Base-by-base conservation (phyloP, 2,113 vertebrate species). In the Vanacampus margaritifer region DNA sequence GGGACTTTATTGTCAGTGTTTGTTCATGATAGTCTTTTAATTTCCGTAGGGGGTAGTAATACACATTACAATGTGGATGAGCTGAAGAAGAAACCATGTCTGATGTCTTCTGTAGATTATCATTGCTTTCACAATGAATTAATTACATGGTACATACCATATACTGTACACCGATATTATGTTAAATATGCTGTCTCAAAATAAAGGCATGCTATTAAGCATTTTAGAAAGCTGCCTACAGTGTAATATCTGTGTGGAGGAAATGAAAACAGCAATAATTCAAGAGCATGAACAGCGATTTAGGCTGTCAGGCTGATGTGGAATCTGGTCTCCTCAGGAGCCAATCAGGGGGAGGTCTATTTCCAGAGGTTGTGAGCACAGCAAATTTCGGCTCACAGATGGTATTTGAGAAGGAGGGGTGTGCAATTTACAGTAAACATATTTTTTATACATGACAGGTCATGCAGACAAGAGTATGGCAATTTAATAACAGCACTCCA, bases 381-480 rank as follows among this genome's bases (percentile, higher is more conserved):
- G 88, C 63, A 64, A 82, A 74, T 74, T 61, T 84, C 73, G 82
- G 73, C 79, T 84, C 84, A 92, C 95, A 97, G 95, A 96, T 96
- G 95, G 94, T 92, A 87, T 89, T 89, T 88, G 89, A 84, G 89
- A 90, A 87, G 83, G 86, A 94, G 89, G 84, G 83, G 89, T 91
- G 90, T 89, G 88, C 87, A 90, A 91, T 94, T 94, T 94, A 93
- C 91, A 93, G 94, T 94, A 95, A 96, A 96, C 94, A 95, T 91
- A 96, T 98, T 94, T 89, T 93, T 96, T 95, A 96, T 95, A 87
- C 89, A 84, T 95, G 95, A 94, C 73, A 88, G 93, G 90, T 95
- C 94, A 90, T 94, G 91, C 91, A 89, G 94, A 94, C 84, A 86
- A 71, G 72, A 71, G 65, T 16, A 63, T 6, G 28, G 28, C 80